Percentiles rank a stretch among this genome's conserved stretches.
These are phyloP conservation scores for Montipora capricornis DNA, from an alignment of 64 coral and sea anemone species.

Conservation along the genomic window DNA sequence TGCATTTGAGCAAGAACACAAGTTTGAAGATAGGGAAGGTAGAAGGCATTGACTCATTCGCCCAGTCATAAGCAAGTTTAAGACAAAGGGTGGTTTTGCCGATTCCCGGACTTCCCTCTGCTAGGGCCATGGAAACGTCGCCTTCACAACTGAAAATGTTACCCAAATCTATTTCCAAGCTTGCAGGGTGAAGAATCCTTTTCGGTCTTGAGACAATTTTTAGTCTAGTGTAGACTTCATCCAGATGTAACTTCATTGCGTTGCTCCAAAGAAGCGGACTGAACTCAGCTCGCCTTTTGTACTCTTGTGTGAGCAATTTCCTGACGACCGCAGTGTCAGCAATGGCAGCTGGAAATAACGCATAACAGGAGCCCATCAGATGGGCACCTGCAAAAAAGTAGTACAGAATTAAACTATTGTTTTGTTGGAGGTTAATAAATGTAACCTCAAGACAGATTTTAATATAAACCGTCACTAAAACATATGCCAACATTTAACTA, in stretches of 20 bases:
- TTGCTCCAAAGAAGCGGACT: neutral
- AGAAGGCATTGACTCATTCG: neutral
- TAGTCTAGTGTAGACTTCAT: neutral
- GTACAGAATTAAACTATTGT: too few species aligned
- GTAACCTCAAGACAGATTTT: too few species aligned
- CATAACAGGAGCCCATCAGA: too few species aligned
- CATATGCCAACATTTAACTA: too few species aligned
- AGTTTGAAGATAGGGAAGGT: neutral
- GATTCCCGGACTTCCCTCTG: conserved; percentile 47
- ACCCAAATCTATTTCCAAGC: neutral
- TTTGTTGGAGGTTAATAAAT: too few species aligned
- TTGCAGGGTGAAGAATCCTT: too few species aligned
- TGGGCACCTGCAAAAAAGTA: too few species aligned
- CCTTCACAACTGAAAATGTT: neutral
- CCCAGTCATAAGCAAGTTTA: conserved; percentile 45
- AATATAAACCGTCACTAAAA: too few species aligned
- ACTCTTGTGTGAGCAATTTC: neutral
- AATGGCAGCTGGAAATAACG: neutral
- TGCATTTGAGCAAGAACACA: conserved; percentile 29
- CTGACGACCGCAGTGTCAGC: neutral
- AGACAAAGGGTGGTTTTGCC: conserved; percentile 48
- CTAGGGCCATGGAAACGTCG: neutral
- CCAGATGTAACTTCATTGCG: neutral
- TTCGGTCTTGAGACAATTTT: neutral
- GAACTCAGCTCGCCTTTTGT: neutral